phyloP scores from a whole-genome alignment of 2,113 vertebrate genomes.

The Actenoides lindsayi region DNA sequence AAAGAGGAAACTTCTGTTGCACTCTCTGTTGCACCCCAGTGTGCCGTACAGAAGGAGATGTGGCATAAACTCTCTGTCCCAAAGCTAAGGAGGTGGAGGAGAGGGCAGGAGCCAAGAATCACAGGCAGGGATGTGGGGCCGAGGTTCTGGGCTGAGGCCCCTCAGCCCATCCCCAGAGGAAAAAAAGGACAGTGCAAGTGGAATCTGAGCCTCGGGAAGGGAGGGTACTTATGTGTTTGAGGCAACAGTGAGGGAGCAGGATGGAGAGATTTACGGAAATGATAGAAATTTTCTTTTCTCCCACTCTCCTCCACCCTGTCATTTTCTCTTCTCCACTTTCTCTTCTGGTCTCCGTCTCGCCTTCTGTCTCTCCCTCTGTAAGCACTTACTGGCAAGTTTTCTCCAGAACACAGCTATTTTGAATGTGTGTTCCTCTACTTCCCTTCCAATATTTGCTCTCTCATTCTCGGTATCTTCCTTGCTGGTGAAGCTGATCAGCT shows the following conservation, averaged over 20 bases:
- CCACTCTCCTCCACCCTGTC: neutral
- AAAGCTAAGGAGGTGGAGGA: neutral
- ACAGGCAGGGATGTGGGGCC: neutral
- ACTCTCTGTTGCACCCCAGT: neutral
- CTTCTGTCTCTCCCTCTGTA: slow-evolving; percentile 26
- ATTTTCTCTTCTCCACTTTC: neutral
- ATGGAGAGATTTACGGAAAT: neutral
- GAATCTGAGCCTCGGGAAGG: neutral
- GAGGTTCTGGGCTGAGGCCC: neutral
- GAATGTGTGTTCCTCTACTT: neutral
- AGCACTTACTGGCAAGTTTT: slow-evolving; percentile 1
- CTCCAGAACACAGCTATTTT: slow-evolving; percentile 23
- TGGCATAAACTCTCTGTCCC: neutral
- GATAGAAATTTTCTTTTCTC: neutral
- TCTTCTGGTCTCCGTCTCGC: neutral
- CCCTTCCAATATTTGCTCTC: slow-evolving; percentile 16
- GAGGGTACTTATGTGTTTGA: neutral
- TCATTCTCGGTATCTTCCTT: neutral
- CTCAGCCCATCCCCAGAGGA: neutral
- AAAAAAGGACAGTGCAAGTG: neutral
- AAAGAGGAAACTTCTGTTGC: neutral
- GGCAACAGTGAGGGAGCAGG: neutral
- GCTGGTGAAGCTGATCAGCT: slow-evolving; percentile 2
- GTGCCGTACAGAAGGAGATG: neutral
- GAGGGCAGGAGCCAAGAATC: neutral